phyloP scores from a whole-genome alignment of 2,888 invertebrate genomes.

The Vesta saturnalis region DNA sequence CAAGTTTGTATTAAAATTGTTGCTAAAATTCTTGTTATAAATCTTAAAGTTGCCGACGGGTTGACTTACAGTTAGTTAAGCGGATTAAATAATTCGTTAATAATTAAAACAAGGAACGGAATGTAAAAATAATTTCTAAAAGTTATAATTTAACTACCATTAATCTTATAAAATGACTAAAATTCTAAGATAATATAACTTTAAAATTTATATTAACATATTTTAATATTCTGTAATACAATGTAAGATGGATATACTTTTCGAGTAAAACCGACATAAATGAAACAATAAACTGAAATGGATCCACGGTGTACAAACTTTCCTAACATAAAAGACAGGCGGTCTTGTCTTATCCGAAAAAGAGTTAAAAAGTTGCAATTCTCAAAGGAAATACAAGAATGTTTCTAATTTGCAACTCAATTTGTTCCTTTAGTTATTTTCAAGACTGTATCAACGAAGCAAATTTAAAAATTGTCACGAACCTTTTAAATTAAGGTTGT shows the following conservation, averaged over 20 bases:
- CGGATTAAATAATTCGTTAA: conserved; percentile 4
- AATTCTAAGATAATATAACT: too few species aligned
- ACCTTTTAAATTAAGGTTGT: conserved; percentile 1
- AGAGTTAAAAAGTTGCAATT: conserved; percentile 11
- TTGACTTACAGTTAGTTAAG: not conserved
- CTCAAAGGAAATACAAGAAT: conserved; percentile 9
- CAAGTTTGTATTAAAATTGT: not conserved
- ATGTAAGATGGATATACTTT: not conserved
- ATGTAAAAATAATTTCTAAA: not conserved
- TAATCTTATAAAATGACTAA: not conserved
- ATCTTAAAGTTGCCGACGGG: conserved; percentile 4
- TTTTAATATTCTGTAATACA: not conserved
- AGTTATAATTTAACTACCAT: not conserved
- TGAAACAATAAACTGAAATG: conserved; percentile 1
- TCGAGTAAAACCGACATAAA: not conserved
- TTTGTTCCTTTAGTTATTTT: not conserved
- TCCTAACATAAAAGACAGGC: conserved; percentile 5
- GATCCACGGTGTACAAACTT: conserved; percentile 5
- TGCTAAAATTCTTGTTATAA: conserved; percentile 7
- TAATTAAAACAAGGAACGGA: not conserved
- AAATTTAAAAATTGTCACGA: conserved; percentile 4
- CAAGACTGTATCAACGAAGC: not conserved
- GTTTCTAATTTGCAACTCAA: conserved; percentile 8
- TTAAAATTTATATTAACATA: not conserved
- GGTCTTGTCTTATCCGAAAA: conserved; percentile 8